phyloP scores from a whole-genome alignment of 2,113 vertebrate genomes.

The Pterocles orientalis region DNA sequence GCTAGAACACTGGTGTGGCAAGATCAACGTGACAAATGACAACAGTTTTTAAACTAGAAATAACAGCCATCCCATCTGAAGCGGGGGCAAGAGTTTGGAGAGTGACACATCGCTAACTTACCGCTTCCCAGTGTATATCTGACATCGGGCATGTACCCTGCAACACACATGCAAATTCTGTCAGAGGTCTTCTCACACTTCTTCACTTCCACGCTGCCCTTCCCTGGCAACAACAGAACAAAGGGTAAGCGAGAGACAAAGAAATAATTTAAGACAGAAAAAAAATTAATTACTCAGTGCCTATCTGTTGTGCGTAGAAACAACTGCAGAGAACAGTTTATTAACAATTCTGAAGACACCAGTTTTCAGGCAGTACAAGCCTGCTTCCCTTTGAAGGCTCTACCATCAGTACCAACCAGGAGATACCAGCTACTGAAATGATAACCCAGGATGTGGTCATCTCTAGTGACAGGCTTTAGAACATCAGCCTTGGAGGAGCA shows the following conservation, averaged over 20 bases:
- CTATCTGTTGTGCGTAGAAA: background rate
- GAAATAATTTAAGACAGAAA: background rate
- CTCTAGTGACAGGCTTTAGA: background rate
- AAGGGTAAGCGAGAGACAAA: background rate
- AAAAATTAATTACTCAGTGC: background rate
- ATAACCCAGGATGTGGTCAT: fast-evolving
- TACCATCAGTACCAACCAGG: too few relatives aligned
- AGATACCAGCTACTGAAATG: background rate
- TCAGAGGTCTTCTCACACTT: slow-evolving; percentile 40
- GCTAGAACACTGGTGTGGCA: background rate
- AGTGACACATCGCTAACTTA: background rate
- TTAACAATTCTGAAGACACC: background rate
- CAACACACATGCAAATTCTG: slow-evolving; percentile 5
- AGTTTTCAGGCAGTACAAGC: background rate
- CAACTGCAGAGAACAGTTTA: background rate
- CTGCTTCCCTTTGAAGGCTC: background rate
- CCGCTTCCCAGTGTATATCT: background rate
- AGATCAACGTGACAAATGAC: background rate
- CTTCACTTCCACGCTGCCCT: slow-evolving; percentile 38
- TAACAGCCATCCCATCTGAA: too few relatives aligned
- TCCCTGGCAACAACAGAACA: background rate
- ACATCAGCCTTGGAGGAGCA: background rate
- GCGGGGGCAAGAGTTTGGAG: background rate
- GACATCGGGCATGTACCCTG: background rate
- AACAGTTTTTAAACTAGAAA: background rate